Evolutionary conservation across 2,888 invertebrate species (phyloP), one percentile per base, ranked within the genome.

Genomic region (Resseliella maxima): DNA sequence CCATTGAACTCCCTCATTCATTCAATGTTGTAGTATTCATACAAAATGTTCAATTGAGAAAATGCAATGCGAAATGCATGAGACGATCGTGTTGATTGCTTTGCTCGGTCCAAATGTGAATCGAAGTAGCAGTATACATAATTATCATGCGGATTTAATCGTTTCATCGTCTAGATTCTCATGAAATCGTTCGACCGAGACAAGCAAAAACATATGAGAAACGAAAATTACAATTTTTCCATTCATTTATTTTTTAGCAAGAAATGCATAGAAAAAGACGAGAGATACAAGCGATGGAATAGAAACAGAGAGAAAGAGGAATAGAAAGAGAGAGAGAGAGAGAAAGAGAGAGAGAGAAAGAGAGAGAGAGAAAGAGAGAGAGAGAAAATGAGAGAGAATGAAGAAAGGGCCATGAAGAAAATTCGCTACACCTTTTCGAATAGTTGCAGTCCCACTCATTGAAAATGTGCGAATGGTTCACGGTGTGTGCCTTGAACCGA

Each of bases 71-170:
- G 31, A 72, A 72, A 72, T 24, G 59, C 59, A 59, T 59, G 59
- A 59, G 31, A 31, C 72, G 12, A 12, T 72, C 24, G 24, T 35
- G 72, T 72, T 72, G 72, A 72, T 72, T 72, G 72, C 72, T 2
- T 72, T 15, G 72, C 35, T 72, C 27, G 27, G 31, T 72, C 72
- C 72, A 72, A 72, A 72, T 72, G 72, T 31, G 72, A 72, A 72
- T 72, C 31, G 72, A 72, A n/a, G 72, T 72, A 72, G 38, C 38
- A 83, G 83, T 38, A 83, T 83, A 83, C 83, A 83, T 83, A 83
- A 83, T 83, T 83, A 83, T 83, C 72, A n/a, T 83, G 83, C n/a
- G 83, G 83, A 83, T 83, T 83, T 83, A 83, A 83, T 83, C 36
- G 83, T 38, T 83, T n/a, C 38, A 83, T 6, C 83, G 38, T 83